Base-by-base conservation (phyloP, 1,140 invertebrate species). In the Eupristina koningsbergeri region DNA sequence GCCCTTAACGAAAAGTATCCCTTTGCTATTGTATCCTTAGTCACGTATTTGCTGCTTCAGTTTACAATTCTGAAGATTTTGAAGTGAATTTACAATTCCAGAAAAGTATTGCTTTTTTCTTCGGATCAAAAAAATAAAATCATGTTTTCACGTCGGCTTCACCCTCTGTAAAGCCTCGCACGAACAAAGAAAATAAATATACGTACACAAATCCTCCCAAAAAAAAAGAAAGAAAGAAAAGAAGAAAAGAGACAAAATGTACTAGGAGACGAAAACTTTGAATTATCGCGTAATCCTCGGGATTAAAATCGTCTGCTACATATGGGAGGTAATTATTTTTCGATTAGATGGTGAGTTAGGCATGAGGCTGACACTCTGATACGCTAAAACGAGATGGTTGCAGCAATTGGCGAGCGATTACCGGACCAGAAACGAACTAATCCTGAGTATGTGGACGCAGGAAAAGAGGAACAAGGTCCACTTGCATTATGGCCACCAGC, bases 271-370 rank as follows among this genome's bases (percentile, higher is more conserved):
- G 11, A 11, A 45, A 45, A 45, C 11, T 50, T 15, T 3, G 26
- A 58, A 58, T 26, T 58, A 22, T 22, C 3, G 53, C 34, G 22
- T 34, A 64, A 64, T 64, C 17, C 64, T 36, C 29, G 22, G 34
- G 34, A 47, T 47, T 39, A 69, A 29, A 19, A 26, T 61, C 17
- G 63, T 61, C 75, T 29, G 34, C 58, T 34, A 39, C 5, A n/a
- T 1, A 58, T 13, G 5, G 22, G 19, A 58, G 34, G 61, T n/a
- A 15, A 79, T 79, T 67, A 79, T 47, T 61, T 39, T 79, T 79
- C 61, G 77, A 79, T 79, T 79, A 79, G 77, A 34, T 41, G 77
- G 26, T 7, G 77, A 36, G 36, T 36, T 67, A 17, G 7, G 5
- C 29, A 17, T n/a, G 64, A 67, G 36, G 31, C 64, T 39, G 34